A percentile compares a stretch with the other conserved stretches of the same genome.
phyloP scores from a whole-genome alignment of 2,888 invertebrate genomes.

The Diaperis boleti region DNA sequence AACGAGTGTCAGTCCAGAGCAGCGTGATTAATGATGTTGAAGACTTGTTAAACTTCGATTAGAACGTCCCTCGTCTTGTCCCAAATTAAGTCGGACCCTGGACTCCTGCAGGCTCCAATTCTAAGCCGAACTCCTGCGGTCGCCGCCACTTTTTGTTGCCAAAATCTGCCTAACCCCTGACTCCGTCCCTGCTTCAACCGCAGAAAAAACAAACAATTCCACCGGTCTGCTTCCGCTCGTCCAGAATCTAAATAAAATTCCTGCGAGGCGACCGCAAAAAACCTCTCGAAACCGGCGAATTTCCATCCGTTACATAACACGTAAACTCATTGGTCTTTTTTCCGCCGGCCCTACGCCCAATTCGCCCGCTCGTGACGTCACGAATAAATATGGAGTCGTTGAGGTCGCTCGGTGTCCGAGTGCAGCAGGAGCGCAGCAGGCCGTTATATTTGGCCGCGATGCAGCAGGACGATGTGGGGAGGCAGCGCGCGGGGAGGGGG shows the following conservation, averaged over 20 bases:
- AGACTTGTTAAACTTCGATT: neutral
- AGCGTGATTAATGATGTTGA: neutral
- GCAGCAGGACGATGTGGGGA: constrained; percentile 44
- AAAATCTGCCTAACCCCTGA: too few relatives aligned
- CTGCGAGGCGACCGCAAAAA: neutral
- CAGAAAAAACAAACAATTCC: neutral
- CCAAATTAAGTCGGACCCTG: neutral
- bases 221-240: neutral
- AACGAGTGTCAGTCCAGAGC: neutral
- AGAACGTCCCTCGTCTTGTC: neutral
- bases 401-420: constrained; percentile 37
- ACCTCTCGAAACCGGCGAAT: neutral
- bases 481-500: too few relatives aligned
- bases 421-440: constrained; percentile 38
- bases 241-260: neutral
- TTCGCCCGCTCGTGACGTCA: constrained; percentile 19
- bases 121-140: too few relatives aligned
- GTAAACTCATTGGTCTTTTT: neutral
- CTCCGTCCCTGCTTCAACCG: neutral
- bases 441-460: constrained; percentile 53
- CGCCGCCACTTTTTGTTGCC: too few relatives aligned
- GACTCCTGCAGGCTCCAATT: too few relatives aligned
- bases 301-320: neutral
- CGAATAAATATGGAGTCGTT: constrained; percentile 31
- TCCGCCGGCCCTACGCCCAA: neutral